Conservation (phyloP, 2,797 vertebrate species). For the Propithecus deckenii region DNA sequence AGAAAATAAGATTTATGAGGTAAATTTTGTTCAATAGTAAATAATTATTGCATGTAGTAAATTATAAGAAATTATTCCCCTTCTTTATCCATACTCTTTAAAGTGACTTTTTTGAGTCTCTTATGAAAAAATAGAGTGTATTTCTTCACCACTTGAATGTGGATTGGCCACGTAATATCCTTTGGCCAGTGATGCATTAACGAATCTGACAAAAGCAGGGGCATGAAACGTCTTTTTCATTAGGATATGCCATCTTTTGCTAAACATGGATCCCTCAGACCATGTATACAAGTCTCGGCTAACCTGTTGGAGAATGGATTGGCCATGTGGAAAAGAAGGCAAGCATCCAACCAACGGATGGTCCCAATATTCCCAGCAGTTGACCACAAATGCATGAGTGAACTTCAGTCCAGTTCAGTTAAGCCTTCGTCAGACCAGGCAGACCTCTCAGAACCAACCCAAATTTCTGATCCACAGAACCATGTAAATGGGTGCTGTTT, state of each 20-base stretch:
- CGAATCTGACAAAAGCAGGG: not conserved
- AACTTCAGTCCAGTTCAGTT: not conserved
- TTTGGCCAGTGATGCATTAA: not conserved
- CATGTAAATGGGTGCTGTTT: not conserved
- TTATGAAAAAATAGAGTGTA: not conserved
- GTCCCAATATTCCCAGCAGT: rapidly evolving
- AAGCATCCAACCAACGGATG: not conserved
- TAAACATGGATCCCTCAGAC: rapidly evolving
- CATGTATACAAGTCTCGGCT: not conserved
- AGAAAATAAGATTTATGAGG: not conserved
- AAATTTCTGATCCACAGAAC: not conserved
- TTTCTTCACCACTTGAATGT: not conserved
- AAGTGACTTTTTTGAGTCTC: not conserved
- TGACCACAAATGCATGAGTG: rapidly evolving
- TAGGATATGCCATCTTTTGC: not conserved
- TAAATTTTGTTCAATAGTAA: not conserved
- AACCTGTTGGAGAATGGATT: rapidly evolving
- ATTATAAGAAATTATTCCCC: not conserved
- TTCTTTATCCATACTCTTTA: not conserved
- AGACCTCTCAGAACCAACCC: not conserved
- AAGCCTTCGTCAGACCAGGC: not conserved
- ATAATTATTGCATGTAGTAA: not conserved
- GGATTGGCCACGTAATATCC: not conserved
- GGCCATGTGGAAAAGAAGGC: not conserved
- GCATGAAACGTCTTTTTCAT: not conserved